Base-by-base conservation (phyloP, 2,888 invertebrate species). In the Mimumesa dahlbomi region DNA sequence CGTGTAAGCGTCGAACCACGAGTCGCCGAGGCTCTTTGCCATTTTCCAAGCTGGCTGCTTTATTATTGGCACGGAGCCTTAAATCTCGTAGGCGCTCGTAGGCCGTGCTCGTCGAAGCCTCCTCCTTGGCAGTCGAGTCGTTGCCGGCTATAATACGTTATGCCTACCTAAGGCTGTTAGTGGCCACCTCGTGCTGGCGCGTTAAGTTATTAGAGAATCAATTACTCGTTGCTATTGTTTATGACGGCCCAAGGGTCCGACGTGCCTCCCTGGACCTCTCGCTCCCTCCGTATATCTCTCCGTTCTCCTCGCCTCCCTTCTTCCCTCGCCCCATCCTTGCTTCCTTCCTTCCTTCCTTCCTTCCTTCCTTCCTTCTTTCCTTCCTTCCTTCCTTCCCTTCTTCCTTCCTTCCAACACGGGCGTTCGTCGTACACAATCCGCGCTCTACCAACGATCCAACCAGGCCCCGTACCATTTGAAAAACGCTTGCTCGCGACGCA, bases 161-260 rank as follows among this genome's bases (percentile, higher is more conserved):
- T 79, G 82, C 82, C 84, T 81, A 84, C 83, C 86, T 83, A 84
- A 85, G 78, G 83, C 85, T 81, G 84, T 85, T 84, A 81, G 76
- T 70, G 82, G 77, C 75, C 80, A 80, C 74, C 80, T 84, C 85
- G 84, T 82, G 83, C 84, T 82, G 84, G 83, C 88, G 86, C 88
- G 88, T 89, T 88, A 89, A 89, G 84, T 89, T 89, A 89, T 89
- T 88, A 88, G 88, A 88, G 89, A 89, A 89, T 89, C 89, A 88
- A 89, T 89, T 89, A 89, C 89, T 88, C 85, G 81, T 84, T 83
- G 85, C 87, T 87, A 89, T 89, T 89, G 89, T 89, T 89, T 89
- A 89, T 87, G 88, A 87, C 85, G 85, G 85, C 85, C 87, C 83
- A 81, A 84, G 83, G 87, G 78, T 81, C 77, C 73, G 80, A 75